Evolutionary conservation across 2,888 invertebrate genomes (phyloP).

Genomic region (Lithophane socia): DNA sequence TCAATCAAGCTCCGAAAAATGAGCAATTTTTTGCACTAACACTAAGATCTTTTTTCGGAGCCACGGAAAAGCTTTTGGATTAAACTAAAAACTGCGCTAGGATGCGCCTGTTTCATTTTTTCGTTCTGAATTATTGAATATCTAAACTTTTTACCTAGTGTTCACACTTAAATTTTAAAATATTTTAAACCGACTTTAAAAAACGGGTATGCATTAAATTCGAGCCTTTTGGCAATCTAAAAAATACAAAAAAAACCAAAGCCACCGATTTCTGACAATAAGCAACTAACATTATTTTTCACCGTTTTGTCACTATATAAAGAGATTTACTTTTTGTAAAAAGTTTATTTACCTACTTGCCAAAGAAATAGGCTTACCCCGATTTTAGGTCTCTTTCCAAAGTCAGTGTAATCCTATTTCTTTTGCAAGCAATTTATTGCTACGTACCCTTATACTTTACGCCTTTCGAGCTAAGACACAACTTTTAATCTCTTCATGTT

Average conservation of each 20-base stretch:
- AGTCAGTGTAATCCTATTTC: slow-evolving; percentile 22
- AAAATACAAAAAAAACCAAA: neutral
- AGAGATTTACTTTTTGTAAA: neutral
- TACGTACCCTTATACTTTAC: slow-evolving; percentile 25
- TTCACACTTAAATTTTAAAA: neutral
- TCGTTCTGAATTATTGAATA: neutral
- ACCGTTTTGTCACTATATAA: neutral
- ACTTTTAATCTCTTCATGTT: slow-evolving; percentile 50
- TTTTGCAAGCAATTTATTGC: slow-evolving; percentile 31
- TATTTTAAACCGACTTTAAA: neutral
- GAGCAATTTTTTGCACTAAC: too few relatives aligned
- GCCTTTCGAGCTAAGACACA: slow-evolving; percentile 13
- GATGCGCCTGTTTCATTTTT: neutral
- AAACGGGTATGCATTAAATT: neutral
- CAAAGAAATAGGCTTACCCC: neutral
- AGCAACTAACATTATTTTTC: neutral
- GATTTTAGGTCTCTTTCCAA: slow-evolving; percentile 1
- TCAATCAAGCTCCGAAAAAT: neutral
- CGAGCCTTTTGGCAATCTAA: neutral
- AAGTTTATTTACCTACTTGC: neutral
- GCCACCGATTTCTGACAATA: too few relatives aligned
- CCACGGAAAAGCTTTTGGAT: slow-evolving; percentile 8
- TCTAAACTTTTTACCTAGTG: neutral
- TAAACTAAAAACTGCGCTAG: neutral
- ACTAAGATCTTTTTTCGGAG: neutral